These are phyloP conservation scores for Malurus splendens DNA, from an alignment of 2,797 vertebrate species.

Conservation along the genomic window DNA sequence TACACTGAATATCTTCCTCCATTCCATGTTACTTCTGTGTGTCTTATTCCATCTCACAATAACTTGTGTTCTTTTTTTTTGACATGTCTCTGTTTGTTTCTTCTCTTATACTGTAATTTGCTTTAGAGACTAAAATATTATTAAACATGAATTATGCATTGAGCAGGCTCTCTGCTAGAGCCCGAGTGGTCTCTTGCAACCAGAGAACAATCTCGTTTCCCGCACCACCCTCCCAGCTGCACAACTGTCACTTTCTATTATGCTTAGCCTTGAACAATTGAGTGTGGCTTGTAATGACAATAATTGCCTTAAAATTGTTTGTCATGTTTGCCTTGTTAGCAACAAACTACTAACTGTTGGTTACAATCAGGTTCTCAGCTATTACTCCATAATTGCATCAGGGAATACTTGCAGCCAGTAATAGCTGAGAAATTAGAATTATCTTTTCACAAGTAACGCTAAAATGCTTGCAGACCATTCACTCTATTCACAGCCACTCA, in stretches of 20 bases:
- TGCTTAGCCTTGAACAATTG: slow-evolving; percentile 26
- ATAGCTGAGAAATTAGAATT: slow-evolving; percentile 44
- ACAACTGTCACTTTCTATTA: slow-evolving; percentile 64
- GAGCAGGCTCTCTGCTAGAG: slow-evolving; percentile 9
- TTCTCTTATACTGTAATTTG: slow-evolving; percentile 17
- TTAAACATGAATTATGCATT: slow-evolving; percentile 56
- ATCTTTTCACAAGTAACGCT: slow-evolving; percentile 14
- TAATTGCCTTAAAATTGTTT: slow-evolving; percentile 66
- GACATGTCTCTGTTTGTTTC: neutral
- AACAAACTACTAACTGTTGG: slow-evolving; percentile 58
- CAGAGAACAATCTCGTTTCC: slow-evolving; percentile 30
- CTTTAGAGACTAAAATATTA: slow-evolving; percentile 41
- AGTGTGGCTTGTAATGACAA: slow-evolving; percentile 61
- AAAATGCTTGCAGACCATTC: slow-evolving; percentile 19
- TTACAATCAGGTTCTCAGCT: slow-evolving; percentile 56
- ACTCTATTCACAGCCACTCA: neutral
- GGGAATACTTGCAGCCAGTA: slow-evolving; percentile 51
- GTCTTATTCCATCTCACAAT: neutral
- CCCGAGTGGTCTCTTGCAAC: slow-evolving; percentile 15
- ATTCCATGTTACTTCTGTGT: neutral
- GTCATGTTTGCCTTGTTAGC: slow-evolving; percentile 64
- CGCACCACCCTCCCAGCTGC: slow-evolving; percentile 38
- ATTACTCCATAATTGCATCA: slow-evolving; percentile 53
- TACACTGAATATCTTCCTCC: neutral
- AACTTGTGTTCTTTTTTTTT: neutral